Conservation (phyloP, 2,113 vertebrate genomes). For the Mystacornis crossleyi region DNA sequence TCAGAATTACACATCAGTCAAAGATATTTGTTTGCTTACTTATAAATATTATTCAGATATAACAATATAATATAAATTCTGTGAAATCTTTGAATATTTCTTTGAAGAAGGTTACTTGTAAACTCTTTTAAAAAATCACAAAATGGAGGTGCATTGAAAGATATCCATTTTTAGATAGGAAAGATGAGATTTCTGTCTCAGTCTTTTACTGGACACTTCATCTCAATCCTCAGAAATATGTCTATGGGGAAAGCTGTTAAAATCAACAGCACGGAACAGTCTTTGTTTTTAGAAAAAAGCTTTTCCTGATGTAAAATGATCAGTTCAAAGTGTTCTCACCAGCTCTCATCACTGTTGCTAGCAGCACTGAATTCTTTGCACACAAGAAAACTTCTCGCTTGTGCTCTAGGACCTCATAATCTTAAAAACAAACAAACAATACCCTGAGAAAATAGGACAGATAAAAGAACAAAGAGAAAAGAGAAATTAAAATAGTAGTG, state of each 20-base stretch:
- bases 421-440: not conserved
- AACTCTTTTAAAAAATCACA: not conserved
- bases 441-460: not conserved
- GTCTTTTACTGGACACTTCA: not conserved
- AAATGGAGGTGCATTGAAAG: not conserved
- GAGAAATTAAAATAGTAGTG: not conserved
- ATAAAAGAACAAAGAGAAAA: not conserved
- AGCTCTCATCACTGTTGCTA: not conserved
- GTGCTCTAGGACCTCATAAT: not conserved
- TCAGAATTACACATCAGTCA: not conserved
- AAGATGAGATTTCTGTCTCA: not conserved
- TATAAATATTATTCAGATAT: not conserved
- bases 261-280: not conserved
- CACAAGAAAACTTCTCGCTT: not conserved
- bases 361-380: not conserved
- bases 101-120: not conserved
- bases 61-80: not conserved
- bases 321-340: not conserved
- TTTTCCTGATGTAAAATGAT: not conserved
- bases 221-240: not conserved
- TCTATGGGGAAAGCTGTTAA: not conserved
- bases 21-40: not conserved
- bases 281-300: not conserved
- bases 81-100: not conserved
- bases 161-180: not conserved